A percentile compares a stretch with the other conserved stretches of the same genome.
These are phyloP conservation scores for Euura lappo DNA, from an alignment of 1,140 invertebrate species.

Conservation along the genomic window DNA sequence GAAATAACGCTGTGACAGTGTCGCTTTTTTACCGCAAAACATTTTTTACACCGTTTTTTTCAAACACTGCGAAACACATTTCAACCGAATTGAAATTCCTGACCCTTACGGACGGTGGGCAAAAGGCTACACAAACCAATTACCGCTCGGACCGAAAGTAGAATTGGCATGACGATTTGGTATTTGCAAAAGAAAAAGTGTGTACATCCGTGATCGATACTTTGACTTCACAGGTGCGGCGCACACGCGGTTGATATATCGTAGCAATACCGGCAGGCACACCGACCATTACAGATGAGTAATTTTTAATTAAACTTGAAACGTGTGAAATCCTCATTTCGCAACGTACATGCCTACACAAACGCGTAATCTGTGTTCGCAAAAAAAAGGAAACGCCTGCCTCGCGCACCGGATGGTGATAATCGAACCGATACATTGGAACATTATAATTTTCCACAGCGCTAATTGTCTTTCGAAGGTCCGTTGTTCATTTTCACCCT, in stretches of 20 bases:
- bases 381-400: background rate
- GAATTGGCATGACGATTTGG: background rate
- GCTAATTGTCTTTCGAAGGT: background rate
- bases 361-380: background rate
- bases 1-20: background rate
- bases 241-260: background rate
- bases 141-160: background rate
- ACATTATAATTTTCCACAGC: background rate
- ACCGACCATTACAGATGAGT: background rate
- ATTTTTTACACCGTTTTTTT: background rate
- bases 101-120: too few species aligned
- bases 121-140: too few species aligned
- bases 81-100: too few species aligned
- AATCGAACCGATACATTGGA: background rate
- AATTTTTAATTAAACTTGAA: slow-evolving; percentile 1
- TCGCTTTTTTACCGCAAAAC: background rate
- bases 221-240: background rate
- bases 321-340: background rate
- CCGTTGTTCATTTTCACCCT: background rate
- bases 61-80: too few species aligned
- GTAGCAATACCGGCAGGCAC: background rate
- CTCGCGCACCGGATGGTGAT: background rate
- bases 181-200: background rate
- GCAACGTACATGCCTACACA: background rate
- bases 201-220: background rate